Conservation (phyloP, 1,140 invertebrate species). For the Listronotus oregonensis region DNA sequence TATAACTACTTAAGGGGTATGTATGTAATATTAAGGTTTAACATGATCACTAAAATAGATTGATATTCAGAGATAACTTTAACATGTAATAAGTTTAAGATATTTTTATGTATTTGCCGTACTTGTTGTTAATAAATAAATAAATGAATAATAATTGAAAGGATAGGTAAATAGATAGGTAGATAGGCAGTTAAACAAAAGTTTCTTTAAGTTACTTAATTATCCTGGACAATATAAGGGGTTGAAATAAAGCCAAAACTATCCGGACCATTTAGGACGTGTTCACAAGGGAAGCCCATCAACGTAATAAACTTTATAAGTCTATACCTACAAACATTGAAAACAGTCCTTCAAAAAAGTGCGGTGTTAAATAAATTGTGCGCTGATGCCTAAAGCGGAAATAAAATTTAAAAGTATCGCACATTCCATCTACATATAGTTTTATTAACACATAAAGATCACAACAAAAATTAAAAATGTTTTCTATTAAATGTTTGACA, state of each 20-base stretch:
- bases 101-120: no score
- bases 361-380: conserved; percentile 38
- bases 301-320: conserved; percentile 24
- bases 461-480: conserved; percentile 8
- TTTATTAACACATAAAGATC: neutral
- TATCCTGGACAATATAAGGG: no score
- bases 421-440: conserved; percentile 15
- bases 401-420: conserved; percentile 28
- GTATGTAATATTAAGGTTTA: no score
- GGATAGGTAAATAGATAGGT: no score
- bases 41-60: no score
- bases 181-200: no score
- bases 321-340: conserved; percentile 35
- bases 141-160: no score
- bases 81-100: no score
- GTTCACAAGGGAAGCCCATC: conserved; percentile 32
- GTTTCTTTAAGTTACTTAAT: no score
- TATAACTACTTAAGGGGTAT: no score
- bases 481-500: conserved; percentile 7
- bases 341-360: conserved; percentile 34
- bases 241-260: conserved; percentile 3
- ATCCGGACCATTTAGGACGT: conserved; percentile 5
- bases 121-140: no score
- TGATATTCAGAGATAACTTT: no score
- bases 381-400: conserved; percentile 44